Percentiles rank a stretch among this genome's conserved stretches.
Evolutionary conservation across 2,797 vertebrate species (phyloP).

Genomic region (Botia kubotai): DNA sequence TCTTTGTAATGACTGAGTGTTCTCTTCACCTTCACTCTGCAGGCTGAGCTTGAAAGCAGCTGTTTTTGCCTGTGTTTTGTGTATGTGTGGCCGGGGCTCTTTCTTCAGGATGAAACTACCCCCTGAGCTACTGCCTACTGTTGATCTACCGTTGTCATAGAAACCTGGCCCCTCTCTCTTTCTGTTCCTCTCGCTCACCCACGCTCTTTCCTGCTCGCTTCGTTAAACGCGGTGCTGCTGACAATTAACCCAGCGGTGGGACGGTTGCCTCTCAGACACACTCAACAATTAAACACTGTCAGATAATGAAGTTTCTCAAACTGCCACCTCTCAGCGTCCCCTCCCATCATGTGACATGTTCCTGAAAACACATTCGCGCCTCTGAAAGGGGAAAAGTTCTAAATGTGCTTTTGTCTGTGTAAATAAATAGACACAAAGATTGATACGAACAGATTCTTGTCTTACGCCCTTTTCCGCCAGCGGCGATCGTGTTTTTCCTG

Average conservation of each 20-base stretch:
- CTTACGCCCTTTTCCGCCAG: slow-evolving; percentile 56
- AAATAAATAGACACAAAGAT: slow-evolving; percentile 29
- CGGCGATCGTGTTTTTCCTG: slow-evolving; percentile 12
- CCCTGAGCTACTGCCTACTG: slow-evolving; percentile 72
- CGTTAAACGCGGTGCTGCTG: slow-evolving; percentile 81
- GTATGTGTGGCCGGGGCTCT: slow-evolving; percentile 41
- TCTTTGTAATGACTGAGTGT: slow-evolving; percentile 43
- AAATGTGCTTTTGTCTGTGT: background rate
- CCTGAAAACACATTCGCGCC: slow-evolving; percentile 63
- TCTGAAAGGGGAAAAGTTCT: background rate
- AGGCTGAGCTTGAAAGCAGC: slow-evolving; percentile 46
- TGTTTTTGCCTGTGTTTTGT: slow-evolving; percentile 29
- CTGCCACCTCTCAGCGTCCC: slow-evolving; percentile 52
- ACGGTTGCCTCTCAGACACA: slow-evolving; percentile 79
- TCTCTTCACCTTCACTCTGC: slow-evolving; percentile 35
- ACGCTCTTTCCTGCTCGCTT: slow-evolving; percentile 71
- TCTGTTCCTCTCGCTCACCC: slow-evolving; percentile 45
- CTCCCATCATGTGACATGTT: slow-evolving; percentile 67
- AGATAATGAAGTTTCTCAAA: slow-evolving; percentile 74
- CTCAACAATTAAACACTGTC: slow-evolving; percentile 83
- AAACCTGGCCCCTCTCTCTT: slow-evolving; percentile 81
- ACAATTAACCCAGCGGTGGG: slow-evolving; percentile 81
- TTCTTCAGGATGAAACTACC: slow-evolving; percentile 80
- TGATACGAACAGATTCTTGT: slow-evolving; percentile 60
- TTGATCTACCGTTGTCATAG: slow-evolving; percentile 77